A percentile compares a stretch with the other conserved stretches of the same genome.
Evolutionary conservation across 1,140 invertebrate species (phyloP).

Genomic region (Leptonema lineaticorne): DNA sequence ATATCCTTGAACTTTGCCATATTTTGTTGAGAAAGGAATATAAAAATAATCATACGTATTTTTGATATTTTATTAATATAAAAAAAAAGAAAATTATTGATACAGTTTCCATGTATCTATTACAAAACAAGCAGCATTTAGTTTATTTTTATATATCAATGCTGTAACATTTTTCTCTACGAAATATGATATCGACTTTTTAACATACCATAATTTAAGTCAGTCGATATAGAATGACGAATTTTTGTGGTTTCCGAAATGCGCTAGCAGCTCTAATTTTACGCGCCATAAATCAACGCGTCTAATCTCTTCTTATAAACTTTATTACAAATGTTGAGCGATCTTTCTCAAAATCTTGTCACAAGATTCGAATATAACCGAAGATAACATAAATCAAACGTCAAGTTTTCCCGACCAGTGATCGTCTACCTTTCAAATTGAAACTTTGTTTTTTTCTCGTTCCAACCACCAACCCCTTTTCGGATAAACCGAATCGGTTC

Average conservation of each 20-base stretch:
- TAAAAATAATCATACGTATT: no score
- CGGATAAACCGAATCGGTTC: no score
- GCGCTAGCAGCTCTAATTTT: not conserved
- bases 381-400: slow-evolving; percentile 19
- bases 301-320: slow-evolving; percentile 2
- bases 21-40: no score
- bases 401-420: not conserved
- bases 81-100: no score
- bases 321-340: slow-evolving; percentile 6
- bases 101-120: no score
- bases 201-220: not conserved
- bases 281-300: slow-evolving; percentile 2
- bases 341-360: slow-evolving; percentile 12
- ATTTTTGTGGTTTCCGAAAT: slow-evolving; percentile 8
- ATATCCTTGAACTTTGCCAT: no score
- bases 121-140: no score
- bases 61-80: no score
- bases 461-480: not conserved
- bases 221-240: not conserved
- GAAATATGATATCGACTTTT: no score
- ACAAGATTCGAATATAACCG: slow-evolving; percentile 14
- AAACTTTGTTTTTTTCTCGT: not conserved
- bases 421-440: not conserved
- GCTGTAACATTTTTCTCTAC: no score
- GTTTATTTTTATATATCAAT: no score